A percentile compares a stretch with the other conserved stretches of the same genome.
phyloP scores from a whole-genome alignment of 2,113 vertebrate species.

The Phalacrocorax brasilianus region DNA sequence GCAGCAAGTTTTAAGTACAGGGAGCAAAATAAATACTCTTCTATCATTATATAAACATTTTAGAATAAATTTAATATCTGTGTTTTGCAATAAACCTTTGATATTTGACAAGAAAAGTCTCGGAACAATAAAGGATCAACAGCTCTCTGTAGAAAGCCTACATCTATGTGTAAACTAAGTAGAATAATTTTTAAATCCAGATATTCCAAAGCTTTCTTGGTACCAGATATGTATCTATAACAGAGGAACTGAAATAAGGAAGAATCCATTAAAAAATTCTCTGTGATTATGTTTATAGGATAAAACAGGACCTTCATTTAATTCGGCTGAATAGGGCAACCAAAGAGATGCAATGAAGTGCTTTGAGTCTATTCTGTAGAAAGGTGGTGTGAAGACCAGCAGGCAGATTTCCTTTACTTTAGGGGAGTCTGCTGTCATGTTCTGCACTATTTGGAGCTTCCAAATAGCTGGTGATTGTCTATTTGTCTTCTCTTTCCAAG shows the following conservation, averaged over 20 bases:
- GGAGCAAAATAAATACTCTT: neutral
- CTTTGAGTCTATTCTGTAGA: neutral
- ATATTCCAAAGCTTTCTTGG: neutral
- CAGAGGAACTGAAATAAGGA: neutral
- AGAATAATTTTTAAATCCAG: neutral
- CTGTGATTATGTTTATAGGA: neutral
- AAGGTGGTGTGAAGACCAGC: neutral
- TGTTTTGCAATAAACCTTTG: neutral
- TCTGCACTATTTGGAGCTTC: neutral
- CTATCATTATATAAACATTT: neutral
- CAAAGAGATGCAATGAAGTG: neutral
- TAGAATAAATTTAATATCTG: neutral
- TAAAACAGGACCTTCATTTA: neutral
- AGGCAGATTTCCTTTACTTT: neutral
- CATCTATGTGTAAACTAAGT: neutral
- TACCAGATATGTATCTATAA: neutral
- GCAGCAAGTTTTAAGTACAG: neutral
- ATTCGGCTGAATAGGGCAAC: neutral
- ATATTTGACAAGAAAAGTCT: constrained; percentile 14
- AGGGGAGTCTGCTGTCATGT: neutral
- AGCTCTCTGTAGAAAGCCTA: neutral
- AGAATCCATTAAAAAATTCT: neutral
- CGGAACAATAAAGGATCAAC: neutral
- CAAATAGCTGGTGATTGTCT: neutral
- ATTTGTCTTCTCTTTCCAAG: neutral